Evolutionary conservation across 2,797 vertebrate genomes (phyloP).

Genomic region (Petrocephalus schoutedeni): DNA sequence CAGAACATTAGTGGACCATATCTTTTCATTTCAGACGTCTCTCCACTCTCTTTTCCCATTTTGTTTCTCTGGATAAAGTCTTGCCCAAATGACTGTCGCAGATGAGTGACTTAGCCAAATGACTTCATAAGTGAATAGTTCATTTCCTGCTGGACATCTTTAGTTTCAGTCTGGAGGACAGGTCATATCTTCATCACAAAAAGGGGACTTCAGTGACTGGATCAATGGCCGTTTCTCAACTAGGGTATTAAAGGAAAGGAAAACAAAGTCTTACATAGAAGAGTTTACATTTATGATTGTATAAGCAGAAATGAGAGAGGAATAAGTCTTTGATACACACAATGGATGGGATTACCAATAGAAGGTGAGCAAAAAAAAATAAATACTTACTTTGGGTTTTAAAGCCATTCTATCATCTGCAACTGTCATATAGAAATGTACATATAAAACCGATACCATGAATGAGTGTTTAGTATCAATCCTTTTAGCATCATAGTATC

Average conservation of each 20-base stretch:
- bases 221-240: neutral
- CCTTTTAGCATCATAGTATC: neutral
- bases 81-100: neutral
- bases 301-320: neutral
- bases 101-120: conserved; percentile 18
- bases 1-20: neutral
- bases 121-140: conserved; percentile 4
- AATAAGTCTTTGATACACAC: neutral
- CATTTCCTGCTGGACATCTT: conserved; percentile 24
- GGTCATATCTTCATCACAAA: neutral
- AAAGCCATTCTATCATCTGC: neutral
- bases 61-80: conserved; percentile 5
- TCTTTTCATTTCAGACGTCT: neutral
- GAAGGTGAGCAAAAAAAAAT: neutral
- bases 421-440: neutral
- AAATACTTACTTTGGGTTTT: neutral
- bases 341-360: neutral
- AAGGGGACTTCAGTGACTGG: neutral
- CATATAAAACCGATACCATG: neutral
- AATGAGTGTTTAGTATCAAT: neutral
- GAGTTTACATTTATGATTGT: neutral
- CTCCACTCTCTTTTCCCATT: neutral
- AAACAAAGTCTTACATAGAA: neutral
- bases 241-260: neutral
- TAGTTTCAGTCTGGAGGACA: conserved; percentile 9